Evolutionary conservation across 2,797 vertebrate genomes (phyloP), one percentile per base, ranked within the genome.

Genomic region (Muraenolepis orangiensis): DNA sequence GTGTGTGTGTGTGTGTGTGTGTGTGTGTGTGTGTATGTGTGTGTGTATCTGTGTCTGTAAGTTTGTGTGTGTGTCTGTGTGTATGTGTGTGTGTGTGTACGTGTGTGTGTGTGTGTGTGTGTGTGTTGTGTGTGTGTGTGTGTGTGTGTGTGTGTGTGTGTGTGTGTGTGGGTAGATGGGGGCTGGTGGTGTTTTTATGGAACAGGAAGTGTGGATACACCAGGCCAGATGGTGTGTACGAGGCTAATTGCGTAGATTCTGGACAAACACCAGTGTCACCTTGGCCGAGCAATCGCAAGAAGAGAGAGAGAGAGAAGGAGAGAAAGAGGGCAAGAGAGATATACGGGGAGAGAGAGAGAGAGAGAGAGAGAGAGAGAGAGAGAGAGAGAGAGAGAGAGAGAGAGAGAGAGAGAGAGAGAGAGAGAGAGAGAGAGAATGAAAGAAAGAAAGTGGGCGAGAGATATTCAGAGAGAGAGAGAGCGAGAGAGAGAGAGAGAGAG

Each of bases 141-240:
- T n/a, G 42, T 46, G 36, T 77, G 34, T 69, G 2, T 70, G 36
- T 28, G 34, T 29, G 69, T 23, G 69, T 51, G 38, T 42, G 29
- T 66, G n/a, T n/a, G n/a, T n/a, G n/a, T n/a, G n/a, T n/a, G n/a
- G n/a, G n/a, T n/a, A n/a, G n/a, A n/a, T n/a, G n/a, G n/a, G n/a
- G n/a, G n/a, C n/a, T n/a, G n/a, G n/a, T n/a, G n/a, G 23, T 75
- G 76, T 66, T 81, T 70, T 42, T 69, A 28, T 36, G 71, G 31
- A 20, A 74, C 80, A 42, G 72, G 74, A 81, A 78, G 74, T 69
- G 29, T 75, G 82, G 76, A 78, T 76, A 83, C 34, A 66, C 70
- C 1, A 13, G 72, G 71, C 81, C 88, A 89, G 84, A 86, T 89
- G 87, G 88, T 38, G 42, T 42, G 69, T 72, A 68, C 71, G 72